A percentile compares a stretch with the other conserved stretches of the same genome.
These are phyloP conservation scores for Aphelenchoides fujianensis DNA, from an alignment of 1,140 invertebrate species.

Conservation along the genomic window DNA sequence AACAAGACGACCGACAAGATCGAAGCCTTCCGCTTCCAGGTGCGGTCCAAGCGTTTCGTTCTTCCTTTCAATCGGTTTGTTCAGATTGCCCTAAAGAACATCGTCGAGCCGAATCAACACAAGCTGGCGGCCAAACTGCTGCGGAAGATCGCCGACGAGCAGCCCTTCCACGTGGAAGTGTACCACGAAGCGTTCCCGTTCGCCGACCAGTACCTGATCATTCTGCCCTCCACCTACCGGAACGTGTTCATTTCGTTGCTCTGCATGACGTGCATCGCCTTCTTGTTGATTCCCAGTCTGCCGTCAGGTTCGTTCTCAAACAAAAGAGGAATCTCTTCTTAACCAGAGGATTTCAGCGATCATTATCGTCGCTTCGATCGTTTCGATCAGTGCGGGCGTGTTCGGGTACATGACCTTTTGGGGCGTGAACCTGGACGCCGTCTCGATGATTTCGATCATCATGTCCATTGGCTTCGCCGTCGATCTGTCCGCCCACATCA, in stretches of 20 bases:
- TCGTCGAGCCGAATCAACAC: constrained; percentile 61
- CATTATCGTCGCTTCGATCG: constrained; percentile 63
- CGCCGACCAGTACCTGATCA: constrained; percentile 62
- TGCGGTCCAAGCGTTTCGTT: constrained; percentile 26
- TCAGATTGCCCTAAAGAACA: constrained; percentile 61
- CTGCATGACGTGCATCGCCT: constrained; percentile 63
- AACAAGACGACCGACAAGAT: constrained; percentile 51
- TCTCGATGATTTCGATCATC: constrained; percentile 63
- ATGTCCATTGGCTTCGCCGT: constrained; percentile 66
- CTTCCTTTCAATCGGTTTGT: constrained; percentile 50
- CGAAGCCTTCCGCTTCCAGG: constrained; percentile 55
- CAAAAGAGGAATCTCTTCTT: neutral
- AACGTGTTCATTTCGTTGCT: constrained; percentile 64
- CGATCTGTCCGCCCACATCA: constrained; percentile 65
- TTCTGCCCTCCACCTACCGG: constrained; percentile 63
- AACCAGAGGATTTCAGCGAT: constrained; percentile 55
- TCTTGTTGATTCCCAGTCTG: constrained; percentile 64
- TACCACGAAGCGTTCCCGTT: constrained; percentile 62
- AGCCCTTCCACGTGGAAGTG: constrained; percentile 58
- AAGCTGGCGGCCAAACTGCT: constrained; percentile 58
- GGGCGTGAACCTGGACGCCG: constrained; percentile 62
- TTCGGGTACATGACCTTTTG: constrained; percentile 65
- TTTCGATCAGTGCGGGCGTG: constrained; percentile 63
- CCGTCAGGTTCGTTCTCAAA: constrained; percentile 57
- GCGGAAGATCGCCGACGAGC: constrained; percentile 55